Conservation (phyloP, 1,140 invertebrate genomes). For the Melipona quadrifasciata region DNA sequence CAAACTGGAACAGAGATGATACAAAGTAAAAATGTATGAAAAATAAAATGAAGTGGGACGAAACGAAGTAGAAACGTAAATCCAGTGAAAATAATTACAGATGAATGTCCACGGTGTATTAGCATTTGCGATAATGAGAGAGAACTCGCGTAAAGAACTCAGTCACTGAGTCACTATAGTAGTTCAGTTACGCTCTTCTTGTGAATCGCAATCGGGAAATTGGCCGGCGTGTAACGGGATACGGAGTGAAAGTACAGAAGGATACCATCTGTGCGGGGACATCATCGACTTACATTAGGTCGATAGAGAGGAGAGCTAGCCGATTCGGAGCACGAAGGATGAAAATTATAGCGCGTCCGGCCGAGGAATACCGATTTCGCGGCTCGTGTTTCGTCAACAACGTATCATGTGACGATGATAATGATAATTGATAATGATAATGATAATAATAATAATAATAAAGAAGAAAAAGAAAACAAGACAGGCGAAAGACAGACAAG, state of each 20-base stretch:
- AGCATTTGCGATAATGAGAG: too few species aligned
- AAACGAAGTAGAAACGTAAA: too few species aligned
- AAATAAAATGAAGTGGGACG: too few species aligned
- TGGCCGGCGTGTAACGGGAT: constrained; percentile 5
- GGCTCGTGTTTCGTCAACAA: neutral
- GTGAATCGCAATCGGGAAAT: neutral
- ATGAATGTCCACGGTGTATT: too few species aligned
- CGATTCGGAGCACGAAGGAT: constrained; percentile 32
- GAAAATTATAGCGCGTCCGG: constrained; percentile 12
- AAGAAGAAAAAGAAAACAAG: neutral
- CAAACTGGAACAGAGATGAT: too few species aligned
- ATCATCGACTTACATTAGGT: neutral
- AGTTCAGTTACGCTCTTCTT: neutral
- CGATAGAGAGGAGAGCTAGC: neutral
- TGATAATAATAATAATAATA: neutral
- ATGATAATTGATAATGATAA: too few species aligned
- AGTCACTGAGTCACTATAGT: too few species aligned
- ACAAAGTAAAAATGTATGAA: too few species aligned
- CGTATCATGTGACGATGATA: too few species aligned
- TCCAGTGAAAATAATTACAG: too few species aligned
- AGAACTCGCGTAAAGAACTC: too few species aligned
- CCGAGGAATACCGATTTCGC: constrained; percentile 25
- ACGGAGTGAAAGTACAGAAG: constrained; percentile 26
- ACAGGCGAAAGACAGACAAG: neutral
- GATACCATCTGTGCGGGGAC: neutral